Percentiles rank a stretch among this genome's conserved stretches.
Conservation (phyloP, 2,888 invertebrate genomes). For the Andrena chrysosceles region DNA sequence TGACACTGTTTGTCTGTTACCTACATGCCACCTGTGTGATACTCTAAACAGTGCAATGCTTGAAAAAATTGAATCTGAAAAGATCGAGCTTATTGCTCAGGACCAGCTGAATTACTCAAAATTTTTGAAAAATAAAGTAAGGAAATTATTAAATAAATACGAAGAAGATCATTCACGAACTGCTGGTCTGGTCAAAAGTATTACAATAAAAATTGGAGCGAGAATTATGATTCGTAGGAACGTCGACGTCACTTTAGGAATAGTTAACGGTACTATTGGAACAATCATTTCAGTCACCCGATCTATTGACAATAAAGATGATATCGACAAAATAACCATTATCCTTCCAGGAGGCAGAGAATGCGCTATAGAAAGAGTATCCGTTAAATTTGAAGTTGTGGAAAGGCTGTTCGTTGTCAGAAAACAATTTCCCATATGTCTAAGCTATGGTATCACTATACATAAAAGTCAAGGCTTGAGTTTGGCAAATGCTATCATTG, state of each 20-base stretch:
- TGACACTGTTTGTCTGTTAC: neutral
- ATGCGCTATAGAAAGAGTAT: too few relatives aligned
- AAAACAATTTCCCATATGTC: neutral
- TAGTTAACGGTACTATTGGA: neutral
- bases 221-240: too few relatives aligned
- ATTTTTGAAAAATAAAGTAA: neutral
- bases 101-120: neutral
- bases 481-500: neutral
- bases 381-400: neutral
- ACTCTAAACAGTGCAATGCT: neutral
- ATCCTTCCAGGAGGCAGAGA: too few relatives aligned
- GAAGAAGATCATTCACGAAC: neutral
- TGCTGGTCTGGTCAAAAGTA: too few relatives aligned
- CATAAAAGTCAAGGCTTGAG: neutral
- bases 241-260: neutral
- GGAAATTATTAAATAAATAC: neutral
- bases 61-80: neutral
- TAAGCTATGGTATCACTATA: neutral
- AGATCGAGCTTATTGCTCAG: neutral
- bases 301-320: neutral
- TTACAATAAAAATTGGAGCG: too few relatives aligned
- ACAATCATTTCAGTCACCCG: neutral
- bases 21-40: neutral
- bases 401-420: neutral
- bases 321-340: too few relatives aligned